Conservation (phyloP, 2,113 vertebrate species). For the Arenaria interpres region DNA sequence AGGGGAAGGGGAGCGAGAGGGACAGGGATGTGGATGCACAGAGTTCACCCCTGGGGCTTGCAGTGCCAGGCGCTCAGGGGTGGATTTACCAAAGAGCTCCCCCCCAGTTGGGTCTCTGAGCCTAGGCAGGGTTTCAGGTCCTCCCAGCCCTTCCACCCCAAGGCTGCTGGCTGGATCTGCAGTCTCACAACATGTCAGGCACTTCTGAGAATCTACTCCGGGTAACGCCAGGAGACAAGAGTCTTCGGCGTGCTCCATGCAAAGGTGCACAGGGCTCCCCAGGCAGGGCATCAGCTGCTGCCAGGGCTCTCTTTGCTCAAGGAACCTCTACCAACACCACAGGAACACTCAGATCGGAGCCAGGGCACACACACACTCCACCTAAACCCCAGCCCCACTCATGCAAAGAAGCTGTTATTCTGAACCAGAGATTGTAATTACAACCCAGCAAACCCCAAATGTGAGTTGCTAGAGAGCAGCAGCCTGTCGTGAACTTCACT, state of each 20-base stretch:
- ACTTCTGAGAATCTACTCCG: not conserved
- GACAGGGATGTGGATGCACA: not conserved
- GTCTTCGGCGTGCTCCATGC: not conserved
- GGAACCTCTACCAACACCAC: not conserved
- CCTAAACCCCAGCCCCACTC: not conserved
- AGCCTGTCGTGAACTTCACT: fast-evolving
- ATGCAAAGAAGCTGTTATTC: fast-evolving
- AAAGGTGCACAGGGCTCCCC: not conserved
- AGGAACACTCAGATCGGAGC: not conserved
- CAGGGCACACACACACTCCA: not conserved
- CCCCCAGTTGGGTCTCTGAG: not conserved
- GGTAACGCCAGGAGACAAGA: not conserved
- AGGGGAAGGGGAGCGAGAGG: not conserved
- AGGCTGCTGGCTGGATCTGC: fast-evolving
- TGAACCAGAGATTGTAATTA: not conserved
- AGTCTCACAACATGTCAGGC: not conserved
- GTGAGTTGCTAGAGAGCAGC: not conserved
- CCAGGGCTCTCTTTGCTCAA: not conserved
- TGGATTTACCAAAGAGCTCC: not conserved
- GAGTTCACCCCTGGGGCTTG: not conserved
- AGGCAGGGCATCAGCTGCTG: not conserved
- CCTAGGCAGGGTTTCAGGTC: not conserved
- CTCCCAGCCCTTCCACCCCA: not conserved
- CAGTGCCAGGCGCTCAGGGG: not conserved
- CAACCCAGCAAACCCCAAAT: not conserved